A percentile compares a stretch with the other conserved stretches of the same genome.
phyloP scores from a whole-genome alignment of 2,888 invertebrate species.

The Cheilosia variabilis region DNA sequence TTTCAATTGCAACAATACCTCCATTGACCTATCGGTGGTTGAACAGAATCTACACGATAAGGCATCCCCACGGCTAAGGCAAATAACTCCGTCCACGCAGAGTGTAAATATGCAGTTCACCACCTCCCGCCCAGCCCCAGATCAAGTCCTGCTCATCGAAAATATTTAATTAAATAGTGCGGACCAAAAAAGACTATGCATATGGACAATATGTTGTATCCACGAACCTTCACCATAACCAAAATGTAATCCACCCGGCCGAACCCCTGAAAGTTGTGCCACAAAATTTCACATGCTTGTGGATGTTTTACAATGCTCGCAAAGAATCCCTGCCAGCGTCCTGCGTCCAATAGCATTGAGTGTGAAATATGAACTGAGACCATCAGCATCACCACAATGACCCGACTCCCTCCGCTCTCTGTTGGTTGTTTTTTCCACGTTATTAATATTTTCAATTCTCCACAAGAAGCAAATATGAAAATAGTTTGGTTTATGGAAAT shows the following conservation, averaged over 20 bases:
- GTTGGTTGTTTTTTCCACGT: constrained; percentile 30
- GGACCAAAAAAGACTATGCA: constrained; percentile 13
- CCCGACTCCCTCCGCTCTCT: neutral
- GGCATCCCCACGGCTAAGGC: no score
- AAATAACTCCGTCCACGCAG: no score
- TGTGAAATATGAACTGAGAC: constrained; percentile 69
- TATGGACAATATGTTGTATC: neutral
- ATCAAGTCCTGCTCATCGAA: constrained; percentile 63
- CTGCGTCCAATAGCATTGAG: constrained; percentile 58
- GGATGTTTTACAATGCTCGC: constrained; percentile 67
- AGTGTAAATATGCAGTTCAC: constrained; percentile 15
- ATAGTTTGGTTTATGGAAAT: constrained; percentile 66
- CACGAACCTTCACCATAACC: no score
- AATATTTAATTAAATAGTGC: constrained; percentile 71
- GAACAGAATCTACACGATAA: no score
- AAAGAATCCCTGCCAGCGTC: constrained; percentile 47
- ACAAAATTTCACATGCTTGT: constrained; percentile 73
- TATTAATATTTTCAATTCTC: constrained; percentile 67
- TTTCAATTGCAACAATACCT: no score
- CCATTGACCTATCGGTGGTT: no score
- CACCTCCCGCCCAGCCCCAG: neutral
- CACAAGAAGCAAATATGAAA: constrained; percentile 62
- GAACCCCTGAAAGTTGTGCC: constrained; percentile 48
- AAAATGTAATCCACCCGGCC: neutral
- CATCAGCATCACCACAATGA: constrained; percentile 8